These are phyloP conservation scores for Brachynemurus nebulosus DNA, from an alignment of 2,888 invertebrate genomes.

Conservation along the genomic window DNA sequence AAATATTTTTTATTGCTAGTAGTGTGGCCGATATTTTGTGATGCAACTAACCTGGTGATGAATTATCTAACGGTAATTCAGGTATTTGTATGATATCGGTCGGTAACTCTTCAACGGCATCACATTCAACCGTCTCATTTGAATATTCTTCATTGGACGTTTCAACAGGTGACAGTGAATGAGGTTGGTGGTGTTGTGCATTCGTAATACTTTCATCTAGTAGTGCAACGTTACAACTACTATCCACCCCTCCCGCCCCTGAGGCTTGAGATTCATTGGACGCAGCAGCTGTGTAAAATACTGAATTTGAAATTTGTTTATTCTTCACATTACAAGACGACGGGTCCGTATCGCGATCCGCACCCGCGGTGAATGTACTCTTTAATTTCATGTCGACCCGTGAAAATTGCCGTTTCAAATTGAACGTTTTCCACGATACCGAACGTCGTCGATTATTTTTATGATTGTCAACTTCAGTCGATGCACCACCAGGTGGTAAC, in stretches of 20 bases:
- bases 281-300: slow-evolving; percentile 27
- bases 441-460: slow-evolving; percentile 42
- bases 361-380: slow-evolving; percentile 43
- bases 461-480: slow-evolving; percentile 19
- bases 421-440: slow-evolving; percentile 62
- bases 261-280: slow-evolving; percentile 19
- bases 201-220: slow-evolving; percentile 25
- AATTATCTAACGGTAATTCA: no score
- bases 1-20: no score
- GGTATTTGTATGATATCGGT: slow-evolving; percentile 2
- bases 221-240: slow-evolving; percentile 28
- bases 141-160: slow-evolving; percentile 15
- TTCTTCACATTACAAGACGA: no score
- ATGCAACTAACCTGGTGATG: no score
- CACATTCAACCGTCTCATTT: slow-evolving; percentile 9
- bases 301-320: slow-evolving; percentile 22
- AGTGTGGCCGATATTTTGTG: no score
- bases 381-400: slow-evolving; percentile 63
- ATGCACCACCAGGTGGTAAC: slow-evolving; percentile 23
- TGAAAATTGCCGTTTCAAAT: slow-evolving; percentile 67
- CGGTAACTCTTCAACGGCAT: slow-evolving; percentile 5
- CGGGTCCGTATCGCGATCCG: slow-evolving; percentile 28
- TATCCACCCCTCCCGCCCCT: slow-evolving; percentile 26
- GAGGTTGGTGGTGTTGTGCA: slow-evolving; percentile 20
- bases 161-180: slow-evolving; percentile 25